Percentiles rank a stretch among this genome's conserved stretches.
Evolutionary conservation across 2,888 invertebrate genomes (phyloP).

Genomic region (Embidobia sp.): DNA sequence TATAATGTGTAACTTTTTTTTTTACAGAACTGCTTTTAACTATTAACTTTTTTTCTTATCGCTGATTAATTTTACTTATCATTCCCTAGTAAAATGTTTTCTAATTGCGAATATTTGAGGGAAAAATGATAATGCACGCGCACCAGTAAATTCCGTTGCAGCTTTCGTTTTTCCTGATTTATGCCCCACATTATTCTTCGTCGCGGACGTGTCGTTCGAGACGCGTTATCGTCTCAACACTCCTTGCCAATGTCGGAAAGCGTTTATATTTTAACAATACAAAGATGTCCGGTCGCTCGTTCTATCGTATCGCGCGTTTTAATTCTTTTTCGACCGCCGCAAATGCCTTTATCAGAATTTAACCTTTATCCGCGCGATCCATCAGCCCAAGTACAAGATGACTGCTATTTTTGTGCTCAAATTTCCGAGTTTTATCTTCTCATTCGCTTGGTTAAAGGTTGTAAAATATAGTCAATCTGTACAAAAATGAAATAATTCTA

Average conservation of each 20-base stretch:
- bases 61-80: slow-evolving; percentile 11
- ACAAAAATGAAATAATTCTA: no score
- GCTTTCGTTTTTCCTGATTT: slow-evolving; percentile 48
- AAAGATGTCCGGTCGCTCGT: slow-evolving; percentile 35
- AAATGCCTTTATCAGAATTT: slow-evolving; percentile 59
- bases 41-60: not conserved
- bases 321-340: slow-evolving; percentile 56
- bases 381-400: slow-evolving; percentile 46
- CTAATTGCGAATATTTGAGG: slow-evolving; percentile 5
- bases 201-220: slow-evolving; percentile 67
- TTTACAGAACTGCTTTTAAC: no score
- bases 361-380: slow-evolving; percentile 58
- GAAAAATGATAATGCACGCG: slow-evolving; percentile 22
- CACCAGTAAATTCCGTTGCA: slow-evolving; percentile 37
- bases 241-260: slow-evolving; percentile 64
- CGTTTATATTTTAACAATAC: slow-evolving; percentile 68
- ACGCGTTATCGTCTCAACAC: slow-evolving; percentile 70
- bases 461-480: no score
- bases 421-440: slow-evolving; percentile 8
- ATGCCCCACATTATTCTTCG: slow-evolving; percentile 44
- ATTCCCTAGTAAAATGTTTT: slow-evolving; percentile 3
- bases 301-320: slow-evolving; percentile 53
- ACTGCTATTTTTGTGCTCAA: slow-evolving; percentile 34
- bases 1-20: no score
- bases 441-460: no score